phyloP scores from a whole-genome alignment of 2,113 vertebrate species.

The Bostrychus sinensis region DNA sequence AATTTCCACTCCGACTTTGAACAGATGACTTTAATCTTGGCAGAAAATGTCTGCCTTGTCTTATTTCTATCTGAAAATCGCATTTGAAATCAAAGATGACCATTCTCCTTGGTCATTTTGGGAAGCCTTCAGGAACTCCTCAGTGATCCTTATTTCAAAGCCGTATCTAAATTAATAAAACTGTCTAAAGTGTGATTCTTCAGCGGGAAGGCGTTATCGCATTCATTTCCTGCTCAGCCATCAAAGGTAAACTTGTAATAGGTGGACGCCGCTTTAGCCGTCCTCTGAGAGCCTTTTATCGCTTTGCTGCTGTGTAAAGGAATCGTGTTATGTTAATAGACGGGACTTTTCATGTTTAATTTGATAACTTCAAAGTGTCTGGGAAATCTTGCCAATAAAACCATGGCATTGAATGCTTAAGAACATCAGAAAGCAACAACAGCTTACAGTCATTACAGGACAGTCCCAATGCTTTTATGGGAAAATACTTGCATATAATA shows the following conservation, averaged over 20 bases:
- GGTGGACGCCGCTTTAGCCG: conserved; percentile 9
- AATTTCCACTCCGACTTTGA: neutral
- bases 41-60: neutral
- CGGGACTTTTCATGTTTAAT: conserved; percentile 51
- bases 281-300: conserved; percentile 31
- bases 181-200: neutral
- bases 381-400: conserved; percentile 79
- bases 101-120: neutral
- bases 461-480: conserved; percentile 70
- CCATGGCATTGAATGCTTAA: conserved; percentile 79
- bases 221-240: conserved; percentile 19
- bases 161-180: neutral
- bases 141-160: neutral
- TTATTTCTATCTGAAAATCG: neutral
- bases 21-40: neutral
- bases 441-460: conserved; percentile 76
- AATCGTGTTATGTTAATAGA: conserved; percentile 60
- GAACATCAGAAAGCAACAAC: conserved; percentile 76
- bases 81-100: neutral
- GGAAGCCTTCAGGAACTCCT: neutral
- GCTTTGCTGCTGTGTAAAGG: conserved; percentile 33
- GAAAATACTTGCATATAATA: conserved; percentile 25
- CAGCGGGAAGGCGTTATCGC: conserved; percentile 2
- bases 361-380: conserved; percentile 64
- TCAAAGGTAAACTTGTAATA: conserved; percentile 29